Base-by-base conservation (phyloP, 2,797 vertebrate genomes). In the Chelon labrosus region DNA sequence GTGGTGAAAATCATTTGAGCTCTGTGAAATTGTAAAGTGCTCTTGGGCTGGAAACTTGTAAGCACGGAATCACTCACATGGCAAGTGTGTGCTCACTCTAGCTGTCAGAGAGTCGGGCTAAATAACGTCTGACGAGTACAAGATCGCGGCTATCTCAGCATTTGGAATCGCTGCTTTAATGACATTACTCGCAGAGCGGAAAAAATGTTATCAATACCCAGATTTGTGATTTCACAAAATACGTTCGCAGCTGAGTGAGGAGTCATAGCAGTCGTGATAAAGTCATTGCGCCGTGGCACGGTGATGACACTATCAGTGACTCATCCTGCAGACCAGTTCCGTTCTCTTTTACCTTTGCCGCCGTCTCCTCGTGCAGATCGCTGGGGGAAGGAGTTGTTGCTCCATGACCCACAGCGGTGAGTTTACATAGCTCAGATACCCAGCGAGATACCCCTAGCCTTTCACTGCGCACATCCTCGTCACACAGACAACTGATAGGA, bases 401-500 rank as follows among this genome's bases (percentile, higher is more conserved):
- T 35, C 84, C 87, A 80, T 67, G 79, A 80, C 90, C 86, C 91
- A 82, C 85, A 92, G 90, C 46, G 37, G 77, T 88, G 89, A 95
- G 94, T 94, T 95, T 95, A 94, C 92, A 94, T 89, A 94, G 90
- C 90, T 93, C 85, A 93, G 91, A 94, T 94, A 74, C 67, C 74
- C 80, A 44, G 52, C 39, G 71, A 91, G 92, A 93, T 93, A 91
- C 16, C 73, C 77, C 41, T 50, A 60, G 47, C 62, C 74, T 79
- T 73, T 80, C 72, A 17, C 70, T 67, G 70, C 61, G 86, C 70
- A 70, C 77, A 86, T 80, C 80, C 62, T 74, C 58, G 72, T 87
- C 87, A 75, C 60, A 78, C 73, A 79, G 82, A 79, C 75, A 84
- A 61, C 85, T 86, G 92, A 93, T 91, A 91, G 90, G 74, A 77